phyloP scores from a whole-genome alignment of 2,113 vertebrate genomes.

The Asarcornis scutulata region DNA sequence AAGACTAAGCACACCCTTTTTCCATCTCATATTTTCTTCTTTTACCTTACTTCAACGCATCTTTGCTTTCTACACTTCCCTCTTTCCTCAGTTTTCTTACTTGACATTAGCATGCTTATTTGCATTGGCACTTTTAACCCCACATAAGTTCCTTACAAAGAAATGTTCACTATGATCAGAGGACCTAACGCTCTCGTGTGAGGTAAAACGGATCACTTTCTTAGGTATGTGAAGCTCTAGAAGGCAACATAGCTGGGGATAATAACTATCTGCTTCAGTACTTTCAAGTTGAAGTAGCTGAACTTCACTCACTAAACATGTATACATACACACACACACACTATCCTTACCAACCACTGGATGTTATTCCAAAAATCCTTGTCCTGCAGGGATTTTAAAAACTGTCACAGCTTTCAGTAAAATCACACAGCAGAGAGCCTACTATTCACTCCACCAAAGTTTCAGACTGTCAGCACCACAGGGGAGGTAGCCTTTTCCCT shows the following conservation, averaged over 20 bases:
- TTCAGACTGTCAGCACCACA: neutral
- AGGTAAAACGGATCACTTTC: neutral
- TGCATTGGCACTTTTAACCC: neutral
- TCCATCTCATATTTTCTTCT: neutral
- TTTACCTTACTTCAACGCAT: neutral
- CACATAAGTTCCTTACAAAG: neutral
- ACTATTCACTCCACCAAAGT: neutral
- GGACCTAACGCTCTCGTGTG: neutral
- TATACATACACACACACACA: neutral
- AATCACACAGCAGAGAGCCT: neutral
- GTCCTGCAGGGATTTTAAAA: neutral
- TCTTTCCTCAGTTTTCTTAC: neutral
- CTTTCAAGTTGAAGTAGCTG: neutral
- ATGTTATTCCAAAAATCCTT: neutral
- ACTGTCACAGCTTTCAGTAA: neutral
- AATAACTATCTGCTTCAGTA: neutral
- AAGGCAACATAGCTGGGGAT: neutral
- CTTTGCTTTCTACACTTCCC: neutral
- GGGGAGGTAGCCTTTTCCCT: neutral
- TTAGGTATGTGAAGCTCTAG: neutral
- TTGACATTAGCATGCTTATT: neutral
- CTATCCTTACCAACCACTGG: neutral
- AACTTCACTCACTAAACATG: neutral
- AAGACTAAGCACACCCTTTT: neutral
- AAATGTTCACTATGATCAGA: neutral